Base-by-base conservation (phyloP, 1,140 invertebrate species). In the Sitobion miscanthi region DNA sequence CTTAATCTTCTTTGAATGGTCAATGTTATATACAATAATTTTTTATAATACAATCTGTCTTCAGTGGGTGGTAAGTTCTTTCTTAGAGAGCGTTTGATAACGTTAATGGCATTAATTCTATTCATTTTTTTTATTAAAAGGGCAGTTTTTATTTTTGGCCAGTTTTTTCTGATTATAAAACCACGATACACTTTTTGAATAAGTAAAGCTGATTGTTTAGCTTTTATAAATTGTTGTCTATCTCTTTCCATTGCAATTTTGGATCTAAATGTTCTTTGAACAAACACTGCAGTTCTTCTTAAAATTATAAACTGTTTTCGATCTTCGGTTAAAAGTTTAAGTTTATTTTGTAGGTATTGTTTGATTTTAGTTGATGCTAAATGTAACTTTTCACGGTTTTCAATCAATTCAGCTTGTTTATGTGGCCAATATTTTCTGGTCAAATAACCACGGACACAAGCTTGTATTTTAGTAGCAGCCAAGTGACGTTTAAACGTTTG, bases 191-290 rank as follows among this genome's bases (percentile, higher is more conserved):
- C 11, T 90, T 69, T 90, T 90, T 90, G 89, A 90, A 90, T 69
- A 0, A 90, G 30, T 45, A 90, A 69, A 45, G 38, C 38, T 30
- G 93, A 91, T 20, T 94, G 9, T 49, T 92, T 94, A 38, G 52
- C 14, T 52, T 54, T 93, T 93, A 94, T 83, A 93, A 94, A 89
- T 57, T 93, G 91, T 93, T 94, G 94, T 47, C 62, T 57, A n/a
- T 93, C 91, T 23, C 85, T 49, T 45, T 93, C 82, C 93, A 90
- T 94, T 93, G 45, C 20, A 38, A 62, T 54, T 91, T 94, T 94
- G 9, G 95, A 94, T 94, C 95, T 95, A 93, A 95, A 96, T 93
- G 95, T 95, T 94, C 95, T 94, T 95, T 96, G 95, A 86, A 96
- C 94, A 35, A 93, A 94, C n/a, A 95, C 6, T 30, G 35, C 20